Conservation (phyloP, 2,113 vertebrate species). For the Nettapus auritus region DNA sequence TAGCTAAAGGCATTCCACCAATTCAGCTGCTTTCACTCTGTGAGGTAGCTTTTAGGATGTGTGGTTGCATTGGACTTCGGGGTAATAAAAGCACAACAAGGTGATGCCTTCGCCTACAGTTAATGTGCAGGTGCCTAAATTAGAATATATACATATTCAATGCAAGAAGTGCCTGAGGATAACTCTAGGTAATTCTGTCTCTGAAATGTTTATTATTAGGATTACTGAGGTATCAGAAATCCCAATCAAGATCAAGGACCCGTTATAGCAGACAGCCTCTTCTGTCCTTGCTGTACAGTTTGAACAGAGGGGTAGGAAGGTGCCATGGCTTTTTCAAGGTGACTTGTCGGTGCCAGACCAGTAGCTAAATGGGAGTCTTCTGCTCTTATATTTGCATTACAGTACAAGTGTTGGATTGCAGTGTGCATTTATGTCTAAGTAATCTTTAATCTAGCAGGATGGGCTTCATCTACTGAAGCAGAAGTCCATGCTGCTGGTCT, state of each 20-base stretch:
- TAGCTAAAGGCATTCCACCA: conserved; percentile 22
- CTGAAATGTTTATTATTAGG: conserved; percentile 12
- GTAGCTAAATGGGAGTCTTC: not conserved
- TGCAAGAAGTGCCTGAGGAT: conserved; percentile 35
- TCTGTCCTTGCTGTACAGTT: not conserved
- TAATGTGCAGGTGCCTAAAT: not conserved
- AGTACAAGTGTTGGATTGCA: not conserved
- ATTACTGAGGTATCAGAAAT: not conserved
- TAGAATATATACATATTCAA: conserved; percentile 49
- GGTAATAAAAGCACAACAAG: not conserved
- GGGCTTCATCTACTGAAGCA: not conserved
- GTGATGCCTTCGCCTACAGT: conserved; percentile 1
- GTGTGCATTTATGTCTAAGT: not conserved
- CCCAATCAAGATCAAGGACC: not conserved
- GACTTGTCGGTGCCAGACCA: not conserved
- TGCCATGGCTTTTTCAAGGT: not conserved
- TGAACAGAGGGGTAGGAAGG: not conserved
- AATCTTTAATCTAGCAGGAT: not conserved
- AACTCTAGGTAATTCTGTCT: not conserved
- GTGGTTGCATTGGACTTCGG: conserved; percentile 21
- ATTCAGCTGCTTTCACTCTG: conserved; percentile 29
- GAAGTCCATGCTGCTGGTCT: not conserved
- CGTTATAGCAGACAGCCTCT: not conserved
- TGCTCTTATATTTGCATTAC: not conserved
- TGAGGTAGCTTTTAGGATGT: not conserved